Percentiles rank a stretch among this genome's conserved stretches.
These are phyloP conservation scores for Nothobranchius furzeri DNA, from an alignment of 2,113 vertebrate species.

Conservation along the genomic window DNA sequence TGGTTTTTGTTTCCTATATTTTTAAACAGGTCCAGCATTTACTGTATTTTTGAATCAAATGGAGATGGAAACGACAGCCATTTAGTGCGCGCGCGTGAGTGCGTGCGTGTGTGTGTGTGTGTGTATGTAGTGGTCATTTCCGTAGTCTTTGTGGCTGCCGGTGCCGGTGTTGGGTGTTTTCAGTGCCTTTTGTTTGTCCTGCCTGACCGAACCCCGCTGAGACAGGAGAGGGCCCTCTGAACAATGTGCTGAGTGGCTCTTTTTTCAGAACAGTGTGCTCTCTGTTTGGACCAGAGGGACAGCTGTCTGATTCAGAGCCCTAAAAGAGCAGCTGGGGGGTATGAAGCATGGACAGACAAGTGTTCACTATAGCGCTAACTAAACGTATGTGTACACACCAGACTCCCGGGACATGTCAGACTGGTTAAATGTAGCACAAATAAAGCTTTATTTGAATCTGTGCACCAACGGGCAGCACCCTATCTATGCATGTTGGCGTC, in stretches of 20 bases:
- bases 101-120: too few species aligned
- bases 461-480: background rate
- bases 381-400: conserved; percentile 20
- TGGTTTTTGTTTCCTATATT: background rate
- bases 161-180: conserved; percentile 60
- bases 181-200: conserved; percentile 64
- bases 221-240: conserved; percentile 56
- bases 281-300: conserved; percentile 70
- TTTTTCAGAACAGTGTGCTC: conserved; percentile 71
- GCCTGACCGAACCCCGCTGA: conserved; percentile 62
- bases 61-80: background rate
- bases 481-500: background rate
- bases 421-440: background rate
- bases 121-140: conserved; percentile 1
- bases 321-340: conserved; percentile 75
- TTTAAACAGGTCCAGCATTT: too few species aligned
- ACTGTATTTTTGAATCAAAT: background rate
- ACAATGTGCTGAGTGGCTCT: conserved; percentile 69
- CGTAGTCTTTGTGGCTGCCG: conserved; percentile 45
- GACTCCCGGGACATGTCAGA: background rate
- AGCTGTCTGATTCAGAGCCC: conserved; percentile 76
- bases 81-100: background rate
- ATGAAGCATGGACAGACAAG: conserved; percentile 34
- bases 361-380: conserved; percentile 16
- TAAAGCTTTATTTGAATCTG: conserved; percentile 39